Conservation (phyloP, 2,888 invertebrate species). For the Drosophila sordidula region DNA sequence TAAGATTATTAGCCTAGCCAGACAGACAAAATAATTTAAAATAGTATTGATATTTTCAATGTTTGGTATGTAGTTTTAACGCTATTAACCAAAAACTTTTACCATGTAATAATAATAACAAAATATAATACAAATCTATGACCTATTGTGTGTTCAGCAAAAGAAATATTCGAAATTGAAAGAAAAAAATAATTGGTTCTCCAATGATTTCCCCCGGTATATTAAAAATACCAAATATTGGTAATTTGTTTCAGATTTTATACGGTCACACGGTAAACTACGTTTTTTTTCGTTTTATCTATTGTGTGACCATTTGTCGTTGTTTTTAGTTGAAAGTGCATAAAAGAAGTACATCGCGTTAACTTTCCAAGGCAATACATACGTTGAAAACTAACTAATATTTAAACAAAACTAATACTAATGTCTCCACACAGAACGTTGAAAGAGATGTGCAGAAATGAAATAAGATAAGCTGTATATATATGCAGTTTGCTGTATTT, state of each 20-base stretch:
- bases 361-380: conserved; percentile 32
- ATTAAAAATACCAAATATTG: conserved; percentile 22
- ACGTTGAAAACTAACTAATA: conserved; percentile 32
- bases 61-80: too few species aligned
- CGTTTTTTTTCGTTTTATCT: conserved; percentile 57
- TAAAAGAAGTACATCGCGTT: conserved; percentile 41
- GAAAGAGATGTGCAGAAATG: conserved; percentile 38
- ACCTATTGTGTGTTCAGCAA: background rate
- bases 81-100: too few species aligned
- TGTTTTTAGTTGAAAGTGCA: conserved; percentile 64
- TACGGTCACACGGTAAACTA: conserved; percentile 42
- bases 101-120: too few species aligned
- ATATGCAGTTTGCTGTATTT: conserved; percentile 66
- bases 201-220: conserved; percentile 2
- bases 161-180: background rate
- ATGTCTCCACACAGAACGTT: conserved; percentile 44
- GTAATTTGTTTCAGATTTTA: background rate
- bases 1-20: too few species aligned
- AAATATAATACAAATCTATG: background rate
- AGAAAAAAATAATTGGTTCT: background rate
- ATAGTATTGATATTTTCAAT: too few species aligned
- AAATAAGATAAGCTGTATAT: conserved; percentile 58
- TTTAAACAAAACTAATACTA: conserved; percentile 27
- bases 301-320: conserved; percentile 64
- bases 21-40: too few species aligned